These are phyloP conservation scores for Parnassius apollo DNA, from an alignment of 2,888 invertebrate species.

Conservation along the genomic window DNA sequence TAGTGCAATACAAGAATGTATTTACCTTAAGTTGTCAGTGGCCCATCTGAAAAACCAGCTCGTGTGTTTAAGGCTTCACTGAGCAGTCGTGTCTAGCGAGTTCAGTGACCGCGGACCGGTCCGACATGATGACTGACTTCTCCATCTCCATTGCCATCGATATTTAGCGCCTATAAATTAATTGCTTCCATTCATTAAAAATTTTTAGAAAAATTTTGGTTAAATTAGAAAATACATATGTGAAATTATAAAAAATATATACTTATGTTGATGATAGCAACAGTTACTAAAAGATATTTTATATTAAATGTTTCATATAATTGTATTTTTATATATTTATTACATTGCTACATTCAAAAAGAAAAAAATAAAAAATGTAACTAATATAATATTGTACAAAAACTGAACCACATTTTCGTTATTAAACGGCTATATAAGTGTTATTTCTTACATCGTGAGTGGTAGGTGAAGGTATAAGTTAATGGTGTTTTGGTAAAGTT, in stretches of 20 bases:
- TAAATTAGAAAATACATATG: too few relatives aligned
- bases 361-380: too few relatives aligned
- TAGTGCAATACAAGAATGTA: conserved; percentile 15
- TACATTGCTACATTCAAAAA: too few relatives aligned
- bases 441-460: too few relatives aligned
- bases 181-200: conserved; percentile 30
- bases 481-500: conserved; percentile 1
- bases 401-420: too few relatives aligned
- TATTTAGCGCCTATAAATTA: conserved; percentile 47
- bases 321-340: too few relatives aligned
- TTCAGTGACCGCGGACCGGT: conserved; percentile 69
- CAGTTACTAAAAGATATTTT: too few relatives aligned
- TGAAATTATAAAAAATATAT: too few relatives aligned
- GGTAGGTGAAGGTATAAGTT: neutral
- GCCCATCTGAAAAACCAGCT: conserved; percentile 57
- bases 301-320: too few relatives aligned
- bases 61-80: conserved; percentile 43
- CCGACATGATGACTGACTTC: conserved; percentile 53
- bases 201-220: conserved; percentile 18
- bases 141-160: conserved; percentile 49
- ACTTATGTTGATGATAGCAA: too few relatives aligned
- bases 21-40: conserved; percentile 43
- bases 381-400: too few relatives aligned
- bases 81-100: conserved; percentile 50
- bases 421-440: too few relatives aligned